A percentile compares a stretch with the other conserved stretches of the same genome.
phyloP scores from a whole-genome alignment of 64 coral and sea anemone genomes.

The Pocillopora damicornis region DNA sequence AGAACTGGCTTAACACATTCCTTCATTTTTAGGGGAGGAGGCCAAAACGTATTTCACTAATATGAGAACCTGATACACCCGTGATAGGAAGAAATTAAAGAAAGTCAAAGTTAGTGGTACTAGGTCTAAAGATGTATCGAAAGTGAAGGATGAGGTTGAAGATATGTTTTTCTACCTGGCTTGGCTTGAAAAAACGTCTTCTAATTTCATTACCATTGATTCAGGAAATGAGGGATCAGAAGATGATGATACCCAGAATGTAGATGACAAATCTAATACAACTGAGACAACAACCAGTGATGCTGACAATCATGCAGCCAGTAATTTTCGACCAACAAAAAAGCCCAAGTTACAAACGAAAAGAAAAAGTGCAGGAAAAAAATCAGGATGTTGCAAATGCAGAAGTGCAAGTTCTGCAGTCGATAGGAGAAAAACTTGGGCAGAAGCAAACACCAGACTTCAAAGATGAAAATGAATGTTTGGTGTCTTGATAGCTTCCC shows the following conservation, averaged over 20 bases:
- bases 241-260: conserved; percentile 6
- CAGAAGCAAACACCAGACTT: too few species aligned
- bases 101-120: conserved; percentile 30
- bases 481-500: conserved; percentile 28
- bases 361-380: neutral
- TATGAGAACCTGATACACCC: conserved; percentile 35
- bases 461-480: conserved; percentile 50
- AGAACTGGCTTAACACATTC: neutral
- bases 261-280: neutral
- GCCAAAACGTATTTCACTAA: conserved; percentile 41
- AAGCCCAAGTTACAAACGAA: conserved; percentile 4
- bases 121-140: conserved; percentile 1
- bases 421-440: conserved; percentile 2
- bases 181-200: conserved; percentile 44
- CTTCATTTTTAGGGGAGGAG: conserved; percentile 29
- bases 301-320: conserved; percentile 18
- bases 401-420: conserved; percentile 32
- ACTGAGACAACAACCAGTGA: neutral
- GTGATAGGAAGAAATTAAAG: conserved; percentile 45
- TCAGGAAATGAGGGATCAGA: conserved; percentile 41
- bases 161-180: conserved; percentile 29
- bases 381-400: conserved; percentile 29
- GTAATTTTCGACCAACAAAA: conserved; percentile 27
- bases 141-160: conserved; percentile 18
- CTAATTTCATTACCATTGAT: conserved; percentile 22